Percentiles rank a stretch among this genome's conserved stretches.
Evolutionary conservation across 2,888 invertebrate genomes (phyloP).

Genomic region (Rosalia funebris): DNA sequence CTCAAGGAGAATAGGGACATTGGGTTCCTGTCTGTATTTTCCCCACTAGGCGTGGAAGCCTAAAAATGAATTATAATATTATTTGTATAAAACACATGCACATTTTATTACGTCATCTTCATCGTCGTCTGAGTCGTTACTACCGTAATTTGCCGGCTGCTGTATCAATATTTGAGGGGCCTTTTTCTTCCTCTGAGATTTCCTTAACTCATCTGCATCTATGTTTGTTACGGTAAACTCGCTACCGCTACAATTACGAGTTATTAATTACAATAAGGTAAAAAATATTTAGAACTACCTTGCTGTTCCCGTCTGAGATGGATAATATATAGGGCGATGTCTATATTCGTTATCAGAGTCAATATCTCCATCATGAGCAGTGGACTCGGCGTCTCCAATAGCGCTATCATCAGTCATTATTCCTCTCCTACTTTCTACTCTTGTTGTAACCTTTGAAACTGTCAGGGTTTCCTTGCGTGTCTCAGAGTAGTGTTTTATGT

Average conservation of each 20-base stretch:
- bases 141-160: conserved; percentile 64
- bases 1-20: conserved; percentile 78
- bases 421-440: conserved; percentile 48
- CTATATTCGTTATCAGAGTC: conserved; percentile 82
- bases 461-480: conserved; percentile 52
- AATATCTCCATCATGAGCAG: conserved; percentile 88
- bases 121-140: conserved; percentile 79
- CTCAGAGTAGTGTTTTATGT: conserved; percentile 65
- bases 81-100: background rate
- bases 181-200: conserved; percentile 77
- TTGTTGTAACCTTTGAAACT: conserved; percentile 38
- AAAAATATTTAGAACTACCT: conserved; percentile 31
- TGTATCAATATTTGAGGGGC: conserved; percentile 50
- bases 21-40: conserved; percentile 81
- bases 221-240: conserved; percentile 90
- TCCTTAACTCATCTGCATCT: conserved; percentile 84
- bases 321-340: conserved; percentile 60
- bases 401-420: conserved; percentile 64
- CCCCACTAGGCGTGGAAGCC: conserved; percentile 85
- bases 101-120: conserved; percentile 70
- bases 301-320: conserved; percentile 48
- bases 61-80: conserved; percentile 48
- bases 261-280: no score
- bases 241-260: conserved; percentile 65
- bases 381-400: conserved; percentile 66